A percentile compares a stretch with the other conserved stretches of the same genome.
These are phyloP conservation scores for Sminthurides aquaticus DNA, from an alignment of 2,888 invertebrate species.

Conservation along the genomic window DNA sequence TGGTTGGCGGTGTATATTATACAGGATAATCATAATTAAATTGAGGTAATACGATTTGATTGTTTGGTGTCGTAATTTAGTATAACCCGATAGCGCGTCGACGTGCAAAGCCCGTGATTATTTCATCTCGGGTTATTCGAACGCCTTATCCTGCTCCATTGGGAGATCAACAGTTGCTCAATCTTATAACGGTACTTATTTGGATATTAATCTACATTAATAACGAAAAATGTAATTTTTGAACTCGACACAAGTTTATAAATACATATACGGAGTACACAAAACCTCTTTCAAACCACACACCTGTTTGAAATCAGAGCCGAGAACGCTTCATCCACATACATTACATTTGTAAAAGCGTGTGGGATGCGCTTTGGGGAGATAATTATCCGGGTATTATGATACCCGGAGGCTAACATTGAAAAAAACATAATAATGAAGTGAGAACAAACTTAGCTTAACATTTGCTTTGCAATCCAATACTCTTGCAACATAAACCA, in stretches of 20 bases:
- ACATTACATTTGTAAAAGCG: no score
- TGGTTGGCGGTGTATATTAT: no score
- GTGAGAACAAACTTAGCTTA: no score
- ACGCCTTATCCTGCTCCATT: conserved; percentile 4
- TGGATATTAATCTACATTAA: not conserved
- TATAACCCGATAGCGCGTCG: conserved; percentile 19
- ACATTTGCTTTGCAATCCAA: no score
- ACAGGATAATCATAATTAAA: no score
- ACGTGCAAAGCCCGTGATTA: conserved; percentile 10
- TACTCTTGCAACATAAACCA: no score
- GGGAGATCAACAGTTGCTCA: conserved; percentile 17
- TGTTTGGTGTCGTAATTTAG: conserved; percentile 1
- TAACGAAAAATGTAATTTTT: not conserved
- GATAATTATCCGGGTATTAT: no score
- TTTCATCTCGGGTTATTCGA: conserved; percentile 17
- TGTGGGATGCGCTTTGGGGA: no score
- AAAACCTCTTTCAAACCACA: not conserved
- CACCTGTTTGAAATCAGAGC: not conserved
- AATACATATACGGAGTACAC: not conserved
- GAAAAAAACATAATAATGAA: no score
- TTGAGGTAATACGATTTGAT: no score
- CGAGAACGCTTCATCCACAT: no score
- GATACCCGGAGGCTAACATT: no score
- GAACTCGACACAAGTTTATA: not conserved
- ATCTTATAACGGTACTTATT: conserved; percentile 18